Percentiles rank a stretch among this genome's conserved stretches.
Conservation (phyloP, 2,888 invertebrate genomes). For the Taphrorychus bicolor region DNA sequence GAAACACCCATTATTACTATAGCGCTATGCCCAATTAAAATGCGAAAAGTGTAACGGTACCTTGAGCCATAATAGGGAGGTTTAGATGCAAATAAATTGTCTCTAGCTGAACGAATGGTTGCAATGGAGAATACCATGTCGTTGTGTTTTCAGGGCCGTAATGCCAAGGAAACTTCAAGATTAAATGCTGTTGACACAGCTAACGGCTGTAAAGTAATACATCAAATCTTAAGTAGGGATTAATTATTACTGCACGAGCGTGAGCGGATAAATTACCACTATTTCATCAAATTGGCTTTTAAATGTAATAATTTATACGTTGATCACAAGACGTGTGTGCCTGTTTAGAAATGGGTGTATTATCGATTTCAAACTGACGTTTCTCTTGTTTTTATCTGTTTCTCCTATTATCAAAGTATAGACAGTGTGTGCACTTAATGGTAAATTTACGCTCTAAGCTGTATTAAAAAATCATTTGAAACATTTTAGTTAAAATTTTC, state of each 20-base stretch:
- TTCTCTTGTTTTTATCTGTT: not conserved
- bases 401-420: too few species aligned
- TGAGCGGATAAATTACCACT: not conserved
- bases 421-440: too few species aligned
- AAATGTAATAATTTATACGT: not conserved
- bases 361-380: not conserved
- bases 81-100: not conserved
- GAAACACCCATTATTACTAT: slow-evolving; percentile 1
- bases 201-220: not conserved
- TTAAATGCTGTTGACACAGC: too few species aligned
- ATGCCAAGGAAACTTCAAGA: too few species aligned
- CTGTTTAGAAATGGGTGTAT: not conserved
- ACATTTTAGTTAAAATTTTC: too few species aligned
- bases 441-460: too few species aligned
- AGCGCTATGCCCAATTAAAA: not conserved
- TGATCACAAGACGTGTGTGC: not conserved
- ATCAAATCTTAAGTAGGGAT: not conserved
- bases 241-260: not conserved
- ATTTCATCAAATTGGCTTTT: not conserved
- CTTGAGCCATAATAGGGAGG: not conserved
- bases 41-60: not conserved
- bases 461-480: too few species aligned
- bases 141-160: too few species aligned
- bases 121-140: too few species aligned
- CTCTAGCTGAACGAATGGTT: not conserved